phyloP scores from a whole-genome alignment of 1,140 invertebrate genomes.

The Eupristina koningsbergeri region DNA sequence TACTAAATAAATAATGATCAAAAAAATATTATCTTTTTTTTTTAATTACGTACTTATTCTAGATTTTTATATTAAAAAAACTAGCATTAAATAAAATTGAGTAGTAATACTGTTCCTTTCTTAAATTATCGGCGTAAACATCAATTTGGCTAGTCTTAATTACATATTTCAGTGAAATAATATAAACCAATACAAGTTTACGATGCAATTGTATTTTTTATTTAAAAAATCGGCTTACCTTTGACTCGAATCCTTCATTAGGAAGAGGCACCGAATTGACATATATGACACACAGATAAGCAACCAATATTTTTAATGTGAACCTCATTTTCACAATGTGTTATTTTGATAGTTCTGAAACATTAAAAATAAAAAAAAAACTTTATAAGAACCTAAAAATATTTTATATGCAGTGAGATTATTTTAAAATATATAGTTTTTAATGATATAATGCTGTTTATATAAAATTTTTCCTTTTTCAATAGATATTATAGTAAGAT shows the following conservation, averaged over 20 bases:
- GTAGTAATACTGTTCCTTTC: not conserved
- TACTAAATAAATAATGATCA: too few relatives aligned
- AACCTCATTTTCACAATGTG: constrained; percentile 62
- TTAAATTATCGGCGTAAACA: not conserved
- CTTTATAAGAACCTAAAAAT: not conserved
- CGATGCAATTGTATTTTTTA: not conserved
- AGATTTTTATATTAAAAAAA: not conserved
- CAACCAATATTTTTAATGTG: constrained; percentile 58
- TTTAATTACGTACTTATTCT: not conserved
- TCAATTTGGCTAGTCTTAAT: not conserved
- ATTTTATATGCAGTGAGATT: not conserved
- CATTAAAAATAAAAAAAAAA: not conserved
- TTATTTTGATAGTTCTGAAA: not conserved
- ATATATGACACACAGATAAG: constrained; percentile 60
- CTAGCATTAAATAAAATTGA: not conserved
- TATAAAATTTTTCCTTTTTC: too few relatives aligned
- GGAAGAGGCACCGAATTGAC: constrained; percentile 64
- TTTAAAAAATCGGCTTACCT: constrained; percentile 59
- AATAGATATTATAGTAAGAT: too few relatives aligned
- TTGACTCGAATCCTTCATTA: constrained; percentile 60
- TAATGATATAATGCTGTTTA: too few relatives aligned
- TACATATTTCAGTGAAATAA: constrained; percentile 4
- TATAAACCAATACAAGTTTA: constrained; percentile 4
- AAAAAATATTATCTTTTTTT: too few relatives aligned
- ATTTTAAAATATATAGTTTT: too few relatives aligned